Percentiles rank a stretch among this genome's conserved stretches.
Evolutionary conservation across 1,140 invertebrate genomes (phyloP).

Genomic region (Liolophura sinensis): DNA sequence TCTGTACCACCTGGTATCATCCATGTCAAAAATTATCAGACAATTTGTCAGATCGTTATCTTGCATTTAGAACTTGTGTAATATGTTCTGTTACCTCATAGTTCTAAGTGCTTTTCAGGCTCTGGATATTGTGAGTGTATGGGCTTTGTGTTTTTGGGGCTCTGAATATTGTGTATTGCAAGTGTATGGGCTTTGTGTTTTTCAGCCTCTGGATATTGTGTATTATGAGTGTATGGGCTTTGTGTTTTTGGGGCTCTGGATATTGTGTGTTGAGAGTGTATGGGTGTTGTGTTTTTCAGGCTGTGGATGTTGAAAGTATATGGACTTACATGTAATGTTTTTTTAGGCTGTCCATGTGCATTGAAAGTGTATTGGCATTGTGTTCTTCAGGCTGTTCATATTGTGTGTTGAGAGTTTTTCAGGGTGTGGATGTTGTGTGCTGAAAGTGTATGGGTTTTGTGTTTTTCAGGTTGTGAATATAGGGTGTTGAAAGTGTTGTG

Average conservation of each 20-base stretch:
- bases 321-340: not conserved
- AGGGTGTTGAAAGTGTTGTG: too few species aligned
- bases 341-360: not conserved
- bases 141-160: too few species aligned
- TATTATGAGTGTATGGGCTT: too few species aligned
- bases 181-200: slow-evolving; percentile 4
- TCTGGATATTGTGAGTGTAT: not conserved
- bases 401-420: too few species aligned
- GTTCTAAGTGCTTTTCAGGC: not conserved
- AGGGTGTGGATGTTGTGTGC: not conserved
- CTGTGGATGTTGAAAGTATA: slow-evolving; percentile 85
- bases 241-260: too few species aligned
- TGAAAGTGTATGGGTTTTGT: slow-evolving; percentile 3
- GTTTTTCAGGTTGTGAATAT: slow-evolving; percentile 89
- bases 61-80: too few species aligned
- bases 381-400: not conserved
- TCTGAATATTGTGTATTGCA: not conserved
- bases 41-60: too few species aligned
- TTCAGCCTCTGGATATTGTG: slow-evolving; percentile 95
- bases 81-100: too few species aligned
- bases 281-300: slow-evolving; percentile 63
- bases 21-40: too few species aligned
- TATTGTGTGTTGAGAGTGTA: not conserved
- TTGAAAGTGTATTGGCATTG: not conserved
- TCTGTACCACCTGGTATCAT: too few species aligned